Evolutionary conservation across 2,888 invertebrate species (phyloP).

Genomic region (Ormyrus thymus): DNA sequence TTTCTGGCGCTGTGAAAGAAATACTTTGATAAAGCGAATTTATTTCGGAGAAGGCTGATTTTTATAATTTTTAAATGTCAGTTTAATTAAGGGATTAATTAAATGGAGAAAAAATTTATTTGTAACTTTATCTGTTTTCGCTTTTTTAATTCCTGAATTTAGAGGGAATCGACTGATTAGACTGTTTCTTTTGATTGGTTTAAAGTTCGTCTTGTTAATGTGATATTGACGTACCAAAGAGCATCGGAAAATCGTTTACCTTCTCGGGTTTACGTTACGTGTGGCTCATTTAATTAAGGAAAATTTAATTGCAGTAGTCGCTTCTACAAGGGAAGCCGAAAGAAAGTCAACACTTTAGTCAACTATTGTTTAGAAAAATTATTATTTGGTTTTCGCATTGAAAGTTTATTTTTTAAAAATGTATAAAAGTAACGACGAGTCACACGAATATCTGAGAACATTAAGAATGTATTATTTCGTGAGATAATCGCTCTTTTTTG

Average conservation of each 20-base stretch:
- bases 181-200: slow-evolving; percentile 69
- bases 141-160: slow-evolving; percentile 63
- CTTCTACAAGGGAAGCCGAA: slow-evolving; percentile 44
- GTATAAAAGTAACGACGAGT: slow-evolving; percentile 32
- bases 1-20: slow-evolving; percentile 73
- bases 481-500: slow-evolving; percentile 57
- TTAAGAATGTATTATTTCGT: slow-evolving; percentile 63
- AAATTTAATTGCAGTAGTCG: slow-evolving; percentile 43
- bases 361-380: slow-evolving; percentile 46
- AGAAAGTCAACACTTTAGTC: slow-evolving; percentile 51
- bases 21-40: slow-evolving; percentile 69
- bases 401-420: slow-evolving; percentile 42
- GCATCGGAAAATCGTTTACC: slow-evolving; percentile 71
- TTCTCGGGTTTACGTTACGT: slow-evolving; percentile 61
- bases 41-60: slow-evolving; percentile 73
- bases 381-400: slow-evolving; percentile 43
- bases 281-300: slow-evolving; percentile 52
- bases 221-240: slow-evolving; percentile 75
- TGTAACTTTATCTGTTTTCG: slow-evolving; percentile 60
- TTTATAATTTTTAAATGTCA: slow-evolving; percentile 69
- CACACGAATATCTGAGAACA: slow-evolving; percentile 59
- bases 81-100: slow-evolving; percentile 65
- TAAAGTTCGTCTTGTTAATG: slow-evolving; percentile 71
- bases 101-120: slow-evolving; percentile 62
- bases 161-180: slow-evolving; percentile 71